Evolutionary conservation across 2,888 invertebrate genomes (phyloP).

Genomic region (Chalcis sispes): DNA sequence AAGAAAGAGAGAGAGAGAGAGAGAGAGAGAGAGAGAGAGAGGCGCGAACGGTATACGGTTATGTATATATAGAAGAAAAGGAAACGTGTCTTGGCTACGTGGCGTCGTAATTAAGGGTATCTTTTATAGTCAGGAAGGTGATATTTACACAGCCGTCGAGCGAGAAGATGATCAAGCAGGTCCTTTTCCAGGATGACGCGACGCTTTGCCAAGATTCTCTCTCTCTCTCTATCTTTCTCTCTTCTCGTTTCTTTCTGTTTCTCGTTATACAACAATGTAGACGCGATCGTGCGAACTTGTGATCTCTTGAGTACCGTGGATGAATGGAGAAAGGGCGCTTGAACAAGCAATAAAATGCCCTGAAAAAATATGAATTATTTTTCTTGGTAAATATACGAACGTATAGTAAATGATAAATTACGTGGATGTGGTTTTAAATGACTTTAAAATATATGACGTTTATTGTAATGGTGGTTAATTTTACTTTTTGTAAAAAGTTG

Average conservation of each 20-base stretch:
- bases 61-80: not conserved
- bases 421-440: not conserved
- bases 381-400: constrained; percentile 3
- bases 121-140: constrained; percentile 72
- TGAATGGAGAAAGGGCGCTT: constrained; percentile 10
- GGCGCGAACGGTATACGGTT: not conserved
- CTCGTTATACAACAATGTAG: constrained; percentile 49
- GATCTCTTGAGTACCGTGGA: not conserved
- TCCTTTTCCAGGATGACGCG: constrained; percentile 69
- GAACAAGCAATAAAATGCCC: constrained; percentile 43
- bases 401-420: constrained; percentile 47
- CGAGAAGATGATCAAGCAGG: constrained; percentile 72
- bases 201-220: constrained; percentile 61
- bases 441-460: too few relatives aligned
- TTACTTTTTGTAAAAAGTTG: too few relatives aligned
- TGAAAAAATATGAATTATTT: constrained; percentile 45
- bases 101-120: constrained; percentile 73
- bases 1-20: too few relatives aligned
- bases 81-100: constrained; percentile 67
- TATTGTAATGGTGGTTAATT: too few relatives aligned
- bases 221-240: constrained; percentile 27
- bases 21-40: too few relatives aligned
- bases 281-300: constrained; percentile 27
- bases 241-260: constrained; percentile 4
- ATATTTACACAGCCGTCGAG: constrained; percentile 74